Evolutionary conservation across 2,797 vertebrate genomes (phyloP).

Genomic region (Nannoperca obscura): DNA sequence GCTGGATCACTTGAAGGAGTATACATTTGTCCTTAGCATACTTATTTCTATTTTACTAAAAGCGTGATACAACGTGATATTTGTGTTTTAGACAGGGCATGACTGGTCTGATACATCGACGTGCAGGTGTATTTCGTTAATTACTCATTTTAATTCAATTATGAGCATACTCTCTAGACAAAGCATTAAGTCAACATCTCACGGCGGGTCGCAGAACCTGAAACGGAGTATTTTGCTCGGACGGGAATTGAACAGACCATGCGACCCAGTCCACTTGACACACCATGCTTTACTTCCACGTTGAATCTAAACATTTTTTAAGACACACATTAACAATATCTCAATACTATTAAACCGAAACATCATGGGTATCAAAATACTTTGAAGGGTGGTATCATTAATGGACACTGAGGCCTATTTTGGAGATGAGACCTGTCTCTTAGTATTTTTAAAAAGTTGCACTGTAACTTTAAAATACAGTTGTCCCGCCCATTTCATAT

Average conservation of each 20-base stretch:
- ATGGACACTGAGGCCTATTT: conserved; percentile 78
- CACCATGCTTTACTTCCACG: conserved; percentile 49
- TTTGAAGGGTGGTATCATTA: conserved; percentile 39
- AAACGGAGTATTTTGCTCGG: conserved; percentile 74
- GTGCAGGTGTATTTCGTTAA: conserved; percentile 2
- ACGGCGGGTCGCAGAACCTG: conserved; percentile 56
- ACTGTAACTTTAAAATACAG: conserved; percentile 83
- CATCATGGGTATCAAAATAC: conserved; percentile 39
- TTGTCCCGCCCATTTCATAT: conserved; percentile 70
- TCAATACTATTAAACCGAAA: conserved; percentile 78
- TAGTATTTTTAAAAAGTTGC: conserved; percentile 74
- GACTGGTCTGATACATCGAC: neutral
- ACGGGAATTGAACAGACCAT: conserved; percentile 80
- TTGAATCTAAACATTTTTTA: conserved; percentile 52
- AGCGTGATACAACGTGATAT: neutral
- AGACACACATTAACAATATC: conserved; percentile 43
- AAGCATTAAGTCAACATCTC: conserved; percentile 73
- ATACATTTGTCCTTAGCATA: neutral
- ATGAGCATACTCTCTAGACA: conserved; percentile 71
- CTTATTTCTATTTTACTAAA: neutral
- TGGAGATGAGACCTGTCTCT: conserved; percentile 77
- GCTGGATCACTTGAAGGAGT: conserved; percentile 59
- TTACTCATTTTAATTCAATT: conserved; percentile 34
- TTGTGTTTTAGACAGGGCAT: neutral
- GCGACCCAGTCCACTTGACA: conserved; percentile 78